A percentile compares a stretch with the other conserved stretches of the same genome.
phyloP scores from a whole-genome alignment of 2,113 vertebrate species.

The Odontophorus gujanensis region DNA sequence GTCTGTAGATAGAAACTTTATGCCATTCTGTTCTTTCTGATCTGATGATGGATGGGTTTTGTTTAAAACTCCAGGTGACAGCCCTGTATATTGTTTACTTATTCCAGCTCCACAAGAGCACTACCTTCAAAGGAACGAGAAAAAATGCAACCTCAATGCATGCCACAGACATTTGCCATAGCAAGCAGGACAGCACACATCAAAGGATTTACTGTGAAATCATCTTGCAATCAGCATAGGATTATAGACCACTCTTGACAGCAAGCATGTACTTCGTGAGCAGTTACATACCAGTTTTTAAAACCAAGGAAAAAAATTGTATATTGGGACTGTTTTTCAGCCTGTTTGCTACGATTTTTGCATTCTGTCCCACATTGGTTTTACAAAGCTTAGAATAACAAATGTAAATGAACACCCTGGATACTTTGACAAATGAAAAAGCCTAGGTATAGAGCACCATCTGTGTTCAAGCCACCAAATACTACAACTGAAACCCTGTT shows the following conservation, averaged over 20 bases:
- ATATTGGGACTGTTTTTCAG: constrained; percentile 79
- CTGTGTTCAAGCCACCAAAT: constrained; percentile 63
- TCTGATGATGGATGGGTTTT: constrained; percentile 9
- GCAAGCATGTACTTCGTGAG: constrained; percentile 77
- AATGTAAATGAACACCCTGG: constrained; percentile 57
- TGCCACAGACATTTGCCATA: constrained; percentile 69
- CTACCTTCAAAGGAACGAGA: constrained; percentile 65
- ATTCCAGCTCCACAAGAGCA: constrained; percentile 68
- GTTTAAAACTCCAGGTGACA: constrained; percentile 59
- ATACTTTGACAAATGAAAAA: constrained; percentile 65
- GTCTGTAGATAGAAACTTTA: background rate
- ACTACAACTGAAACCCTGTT: constrained; percentile 76
- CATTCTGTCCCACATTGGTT: constrained; percentile 76
- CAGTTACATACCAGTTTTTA: constrained; percentile 74
- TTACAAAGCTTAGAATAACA: constrained; percentile 76
- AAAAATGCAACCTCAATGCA: constrained; percentile 72
- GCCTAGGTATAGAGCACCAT: constrained; percentile 55
- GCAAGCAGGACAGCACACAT: constrained; percentile 48
- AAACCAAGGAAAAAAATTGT: constrained; percentile 69
- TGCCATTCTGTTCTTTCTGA: background rate
- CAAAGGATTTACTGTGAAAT: constrained; percentile 67
- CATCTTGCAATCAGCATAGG: constrained; percentile 64
- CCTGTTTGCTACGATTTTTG: constrained; percentile 82
- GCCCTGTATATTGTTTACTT: constrained; percentile 67
- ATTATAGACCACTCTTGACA: constrained; percentile 61